Base-by-base conservation (phyloP, 2,113 vertebrate genomes). In the Oncorhynchus kisutch region DNA sequence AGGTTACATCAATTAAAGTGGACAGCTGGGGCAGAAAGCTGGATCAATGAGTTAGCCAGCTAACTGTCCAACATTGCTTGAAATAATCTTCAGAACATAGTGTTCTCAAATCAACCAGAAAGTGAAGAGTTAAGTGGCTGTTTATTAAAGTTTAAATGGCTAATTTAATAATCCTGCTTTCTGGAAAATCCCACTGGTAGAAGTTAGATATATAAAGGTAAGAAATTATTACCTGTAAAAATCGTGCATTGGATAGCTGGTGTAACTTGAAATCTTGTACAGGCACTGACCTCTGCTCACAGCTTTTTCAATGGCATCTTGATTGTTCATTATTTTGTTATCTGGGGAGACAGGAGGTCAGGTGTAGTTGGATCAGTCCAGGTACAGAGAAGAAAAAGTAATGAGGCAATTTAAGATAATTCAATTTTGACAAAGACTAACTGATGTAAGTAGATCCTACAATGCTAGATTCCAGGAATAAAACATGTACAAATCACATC, bases 281-380 rank as follows among this genome's bases (percentile, higher is more conserved):
- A 99, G 94, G 94, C 98, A 99, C 91, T 99, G 98, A 94, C 98
- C 98, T 96, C 98, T 96, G 90, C 96, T 99, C 90, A 99, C 98
- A 90, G 98, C 98, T 92, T 99, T 99, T 88, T 99, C 98, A 94
- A 99, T 99, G 90, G 98, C 98, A 87, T 99, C 98, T 93, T 99
- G 98, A 97, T 99, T 99, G 96, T 99, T 99, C 95, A 97, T 94
- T 89, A 99, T 99, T 95, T 99, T 99, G 91, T 99, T 99, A 94
- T 99, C 98, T 99, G 92, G 67, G 73, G 71, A 72, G 76, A 24
- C 57, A 59, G 25, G 49, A 78, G 74, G 71, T 71, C 76, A 24
- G 16, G 12, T 13, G 4, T 7, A 24, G 51, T 48, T 4, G 16
- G 76, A 16, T 22, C 22, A 18, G 5, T 49, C 64, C 8, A 66